These are phyloP conservation scores for Micronisus gabar DNA, from an alignment of 2,113 vertebrate species.

Conservation along the genomic window DNA sequence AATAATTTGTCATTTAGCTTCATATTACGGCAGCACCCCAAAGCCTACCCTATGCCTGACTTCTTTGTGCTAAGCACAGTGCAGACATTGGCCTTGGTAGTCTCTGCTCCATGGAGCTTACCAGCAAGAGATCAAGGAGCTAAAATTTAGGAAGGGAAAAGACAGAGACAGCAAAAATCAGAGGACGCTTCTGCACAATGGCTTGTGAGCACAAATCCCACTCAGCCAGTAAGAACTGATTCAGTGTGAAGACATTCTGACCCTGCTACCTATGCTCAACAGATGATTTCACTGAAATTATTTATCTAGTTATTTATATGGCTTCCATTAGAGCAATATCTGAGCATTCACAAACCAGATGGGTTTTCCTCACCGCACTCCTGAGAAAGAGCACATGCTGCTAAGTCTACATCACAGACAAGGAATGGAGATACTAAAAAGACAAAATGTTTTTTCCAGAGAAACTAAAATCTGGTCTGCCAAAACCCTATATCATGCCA, in stretches of 20 bases:
- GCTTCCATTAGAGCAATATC: not conserved
- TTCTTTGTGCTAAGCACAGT: not conserved
- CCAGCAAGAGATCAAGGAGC: not conserved
- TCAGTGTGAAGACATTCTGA: slow-evolving; percentile 22
- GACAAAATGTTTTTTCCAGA: not conserved
- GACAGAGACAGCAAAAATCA: not conserved
- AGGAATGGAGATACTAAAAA: not conserved
- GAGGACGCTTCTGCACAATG: not conserved
- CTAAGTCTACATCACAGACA: not conserved
- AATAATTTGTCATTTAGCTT: not conserved
- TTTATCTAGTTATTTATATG: slow-evolving; percentile 37
- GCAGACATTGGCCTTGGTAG: not conserved
- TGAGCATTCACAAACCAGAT: slow-evolving; percentile 17
- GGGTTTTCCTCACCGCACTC: not conserved
- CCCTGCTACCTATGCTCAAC: not conserved
- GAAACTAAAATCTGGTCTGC: not conserved
- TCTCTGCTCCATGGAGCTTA: not conserved
- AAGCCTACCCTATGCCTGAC: not conserved
- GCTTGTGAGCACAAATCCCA: not conserved
- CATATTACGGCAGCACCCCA: not conserved
- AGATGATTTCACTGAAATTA: not conserved
- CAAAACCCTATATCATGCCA: not conserved
- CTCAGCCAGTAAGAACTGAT: not conserved
- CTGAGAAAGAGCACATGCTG: not conserved
- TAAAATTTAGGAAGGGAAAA: not conserved